Conservation (phyloP, 2,113 vertebrate genomes). For the Phrynosoma platyrhinos region DNA sequence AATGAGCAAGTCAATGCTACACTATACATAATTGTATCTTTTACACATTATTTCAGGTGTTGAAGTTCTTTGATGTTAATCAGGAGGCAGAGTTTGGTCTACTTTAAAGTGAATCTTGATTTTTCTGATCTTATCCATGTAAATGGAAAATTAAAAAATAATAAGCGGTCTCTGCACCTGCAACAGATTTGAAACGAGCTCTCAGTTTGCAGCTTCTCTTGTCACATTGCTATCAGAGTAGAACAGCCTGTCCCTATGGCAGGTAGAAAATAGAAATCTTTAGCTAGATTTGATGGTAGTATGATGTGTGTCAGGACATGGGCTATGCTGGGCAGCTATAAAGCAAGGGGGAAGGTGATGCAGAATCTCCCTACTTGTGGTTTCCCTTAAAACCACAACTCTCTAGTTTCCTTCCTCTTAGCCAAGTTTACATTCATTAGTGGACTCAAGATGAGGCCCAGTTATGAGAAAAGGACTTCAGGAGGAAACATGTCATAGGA, state of each 20-base stretch:
- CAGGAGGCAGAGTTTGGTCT: constrained; percentile 53
- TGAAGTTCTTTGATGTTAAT: constrained; percentile 59
- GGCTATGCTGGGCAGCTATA: neutral
- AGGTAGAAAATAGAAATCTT: neutral
- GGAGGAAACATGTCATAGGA: too few species aligned
- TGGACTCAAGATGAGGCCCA: neutral
- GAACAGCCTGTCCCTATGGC: constrained; percentile 49
- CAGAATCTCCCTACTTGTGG: neutral
- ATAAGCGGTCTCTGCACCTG: constrained; percentile 48
- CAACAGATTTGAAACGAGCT: constrained; percentile 68
- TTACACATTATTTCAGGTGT: constrained; percentile 32
- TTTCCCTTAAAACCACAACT: too few species aligned
- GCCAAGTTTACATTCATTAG: too few species aligned
- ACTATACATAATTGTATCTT: constrained; percentile 36
- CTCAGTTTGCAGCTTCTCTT: constrained; percentile 42
- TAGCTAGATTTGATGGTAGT: neutral
- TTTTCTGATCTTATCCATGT: constrained; percentile 53
- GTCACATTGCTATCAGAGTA: constrained; percentile 45
- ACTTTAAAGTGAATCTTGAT: constrained; percentile 53
- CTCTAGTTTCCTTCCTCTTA: neutral
- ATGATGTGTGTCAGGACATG: neutral
- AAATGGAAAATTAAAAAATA: constrained; percentile 51
- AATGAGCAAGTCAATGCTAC: constrained; percentile 38
- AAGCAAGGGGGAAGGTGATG: neutral
- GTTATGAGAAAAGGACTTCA: neutral